phyloP scores from a whole-genome alignment of 2,888 invertebrate species.

The Callinectes sapidus region DNA sequence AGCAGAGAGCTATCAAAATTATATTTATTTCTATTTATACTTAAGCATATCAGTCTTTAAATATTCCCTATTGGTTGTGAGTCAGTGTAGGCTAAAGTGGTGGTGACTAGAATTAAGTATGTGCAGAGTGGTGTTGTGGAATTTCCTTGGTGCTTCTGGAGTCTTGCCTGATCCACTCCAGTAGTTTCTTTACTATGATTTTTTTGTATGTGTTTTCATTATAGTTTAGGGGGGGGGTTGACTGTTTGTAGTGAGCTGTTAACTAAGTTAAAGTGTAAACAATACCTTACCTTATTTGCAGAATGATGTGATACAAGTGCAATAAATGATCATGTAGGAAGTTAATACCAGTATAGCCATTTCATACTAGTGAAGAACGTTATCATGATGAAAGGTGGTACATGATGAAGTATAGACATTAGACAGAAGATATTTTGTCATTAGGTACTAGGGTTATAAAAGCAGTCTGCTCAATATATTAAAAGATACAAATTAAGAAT shows the following conservation, averaged over 20 bases:
- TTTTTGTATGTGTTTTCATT: neutral
- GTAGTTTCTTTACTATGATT: conserved; percentile 10
- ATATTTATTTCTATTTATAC: conserved; percentile 63
- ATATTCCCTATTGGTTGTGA: conserved; percentile 65
- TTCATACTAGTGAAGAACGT: conserved; percentile 3
- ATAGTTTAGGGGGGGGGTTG: neutral
- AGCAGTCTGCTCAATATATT: conserved; percentile 12
- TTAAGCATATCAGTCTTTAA: conserved; percentile 57
- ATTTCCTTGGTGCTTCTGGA: conserved; percentile 25
- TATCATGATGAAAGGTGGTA: neutral
- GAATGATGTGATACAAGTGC: conserved; percentile 25
- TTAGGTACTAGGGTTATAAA: neutral
- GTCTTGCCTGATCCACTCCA: conserved; percentile 25
- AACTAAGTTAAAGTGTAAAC: neutral
- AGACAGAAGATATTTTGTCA: conserved; percentile 10
- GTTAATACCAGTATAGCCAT: conserved; percentile 25
- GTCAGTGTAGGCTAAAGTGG: conserved; percentile 58
- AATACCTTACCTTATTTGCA: neutral
- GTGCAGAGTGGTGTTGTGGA: conserved; percentile 29
- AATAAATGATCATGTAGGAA: conserved; percentile 15
- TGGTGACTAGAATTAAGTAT: conserved; percentile 45
- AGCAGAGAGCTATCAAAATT: conserved; percentile 65
- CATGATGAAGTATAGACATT: conserved; percentile 1
- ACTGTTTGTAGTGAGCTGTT: conserved; percentile 22
- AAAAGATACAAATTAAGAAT: conserved; percentile 26